Conservation (phyloP, 1,140 invertebrate species). For the Pseudomyrmex dendroicus region DNA sequence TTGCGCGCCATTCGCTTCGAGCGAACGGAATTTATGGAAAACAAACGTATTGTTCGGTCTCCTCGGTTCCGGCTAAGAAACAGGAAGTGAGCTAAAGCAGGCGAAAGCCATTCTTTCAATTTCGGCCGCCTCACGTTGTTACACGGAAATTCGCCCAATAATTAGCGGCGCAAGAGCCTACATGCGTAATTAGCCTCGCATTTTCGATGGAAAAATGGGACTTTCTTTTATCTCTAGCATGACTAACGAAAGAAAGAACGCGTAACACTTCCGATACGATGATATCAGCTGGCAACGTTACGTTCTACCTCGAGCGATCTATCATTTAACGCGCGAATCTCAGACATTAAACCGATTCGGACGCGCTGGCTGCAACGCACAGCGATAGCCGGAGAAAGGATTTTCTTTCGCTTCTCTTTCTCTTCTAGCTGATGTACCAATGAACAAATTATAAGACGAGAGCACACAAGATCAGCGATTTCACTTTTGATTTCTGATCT, state of each 20-base stretch:
- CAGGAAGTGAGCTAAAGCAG: constrained; percentile 24
- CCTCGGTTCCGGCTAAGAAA: constrained; percentile 34
- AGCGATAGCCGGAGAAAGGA: constrained; percentile 57
- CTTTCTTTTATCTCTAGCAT: constrained; percentile 55
- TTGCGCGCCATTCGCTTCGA: background rate
- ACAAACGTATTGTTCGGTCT: background rate
- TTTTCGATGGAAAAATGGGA: constrained; percentile 49
- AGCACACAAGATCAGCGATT: constrained; percentile 30
- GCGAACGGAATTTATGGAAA: background rate
- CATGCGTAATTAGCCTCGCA: constrained; percentile 50
- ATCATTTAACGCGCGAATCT: background rate
- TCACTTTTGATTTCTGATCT: constrained; percentile 51
- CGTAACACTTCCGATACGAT: constrained; percentile 61
- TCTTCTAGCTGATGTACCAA: constrained; percentile 12
- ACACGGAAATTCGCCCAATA: constrained; percentile 64
- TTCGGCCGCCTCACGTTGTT: background rate
- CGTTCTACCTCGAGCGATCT: constrained; percentile 21
- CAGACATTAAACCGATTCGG: constrained; percentile 16
- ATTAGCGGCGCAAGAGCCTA: constrained; percentile 56
- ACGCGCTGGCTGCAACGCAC: background rate
- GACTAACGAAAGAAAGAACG: constrained; percentile 42
- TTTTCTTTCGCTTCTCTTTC: constrained; percentile 30
- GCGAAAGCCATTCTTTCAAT: constrained; percentile 29
- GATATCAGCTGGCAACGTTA: constrained; percentile 10
- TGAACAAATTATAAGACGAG: constrained; percentile 24